These are phyloP conservation scores for Harpegnathos saltator DNA, from an alignment of 1,140 invertebrate genomes.

Conservation along the genomic window DNA sequence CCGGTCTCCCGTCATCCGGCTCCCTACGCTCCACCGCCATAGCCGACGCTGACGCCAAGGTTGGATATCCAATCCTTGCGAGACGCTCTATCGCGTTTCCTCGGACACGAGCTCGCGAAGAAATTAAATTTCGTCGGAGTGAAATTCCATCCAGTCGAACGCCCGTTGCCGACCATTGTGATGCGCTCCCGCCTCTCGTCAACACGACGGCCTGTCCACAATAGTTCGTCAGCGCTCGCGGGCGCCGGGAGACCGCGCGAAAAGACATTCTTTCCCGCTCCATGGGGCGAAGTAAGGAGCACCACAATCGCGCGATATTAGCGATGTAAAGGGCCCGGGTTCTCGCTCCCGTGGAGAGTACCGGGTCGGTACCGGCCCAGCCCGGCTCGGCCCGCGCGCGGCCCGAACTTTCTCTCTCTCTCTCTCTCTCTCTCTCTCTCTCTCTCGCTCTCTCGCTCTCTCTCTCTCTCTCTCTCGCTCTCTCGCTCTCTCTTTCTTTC, in stretches of 20 bases:
- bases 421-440: too few relatives aligned
- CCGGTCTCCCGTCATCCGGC: too few relatives aligned
- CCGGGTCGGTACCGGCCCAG: too few relatives aligned
- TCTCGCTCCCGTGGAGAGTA: slow-evolving; percentile 17
- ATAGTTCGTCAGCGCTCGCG: slow-evolving; percentile 74
- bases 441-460: too few relatives aligned
- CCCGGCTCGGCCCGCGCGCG: too few relatives aligned
- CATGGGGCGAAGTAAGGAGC: background rate
- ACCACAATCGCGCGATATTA: slow-evolving; percentile 68
- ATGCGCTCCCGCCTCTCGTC: slow-evolving; percentile 48
- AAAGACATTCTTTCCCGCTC: slow-evolving; percentile 57
- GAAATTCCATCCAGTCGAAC: slow-evolving; percentile 70
- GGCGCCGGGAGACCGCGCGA: slow-evolving; percentile 18
- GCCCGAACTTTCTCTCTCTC: too few relatives aligned
- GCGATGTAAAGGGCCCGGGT: slow-evolving; percentile 64
- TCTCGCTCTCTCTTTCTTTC: too few relatives aligned
- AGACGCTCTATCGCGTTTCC: slow-evolving; percentile 61
- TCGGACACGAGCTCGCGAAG: slow-evolving; percentile 62
- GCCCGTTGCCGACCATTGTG: slow-evolving; percentile 43
- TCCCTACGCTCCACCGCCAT: too few relatives aligned
- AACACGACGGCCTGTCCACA: slow-evolving; percentile 60
- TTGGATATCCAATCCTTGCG: slow-evolving; percentile 65
- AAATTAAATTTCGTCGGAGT: slow-evolving; percentile 76
- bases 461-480: too few relatives aligned
- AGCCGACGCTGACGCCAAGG: background rate